These are phyloP conservation scores for Potorous gilbertii DNA, from an alignment of 2,797 vertebrate species.

Conservation along the genomic window DNA sequence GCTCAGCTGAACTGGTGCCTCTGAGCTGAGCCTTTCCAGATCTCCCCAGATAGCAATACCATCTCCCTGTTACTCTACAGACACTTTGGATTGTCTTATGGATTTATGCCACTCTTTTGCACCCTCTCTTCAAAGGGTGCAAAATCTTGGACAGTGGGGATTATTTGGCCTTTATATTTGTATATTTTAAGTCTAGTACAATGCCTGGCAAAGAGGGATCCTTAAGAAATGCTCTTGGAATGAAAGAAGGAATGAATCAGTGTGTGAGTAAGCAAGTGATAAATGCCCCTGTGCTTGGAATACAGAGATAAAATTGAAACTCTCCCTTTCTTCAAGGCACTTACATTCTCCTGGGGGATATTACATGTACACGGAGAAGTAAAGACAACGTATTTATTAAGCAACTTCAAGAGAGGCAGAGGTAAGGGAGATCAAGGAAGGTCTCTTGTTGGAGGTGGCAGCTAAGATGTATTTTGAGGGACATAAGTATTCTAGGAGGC, in stretches of 20 bases:
- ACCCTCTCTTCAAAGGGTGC: neutral
- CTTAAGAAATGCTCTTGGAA: neutral
- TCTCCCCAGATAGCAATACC: neutral
- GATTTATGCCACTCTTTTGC: neutral
- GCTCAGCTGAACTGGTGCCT: neutral
- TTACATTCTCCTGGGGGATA: neutral
- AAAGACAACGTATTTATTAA: neutral
- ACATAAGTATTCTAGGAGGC: neutral
- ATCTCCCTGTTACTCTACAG: neutral
- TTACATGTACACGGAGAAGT: neutral
- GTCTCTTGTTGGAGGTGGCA: neutral
- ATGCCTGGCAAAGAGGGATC: neutral
- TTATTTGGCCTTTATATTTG: neutral
- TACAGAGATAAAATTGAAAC: neutral
- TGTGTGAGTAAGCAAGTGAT: neutral
- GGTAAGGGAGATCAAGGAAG: neutral
- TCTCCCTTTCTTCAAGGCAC: neutral
- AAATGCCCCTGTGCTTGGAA: neutral
- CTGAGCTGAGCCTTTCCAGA: neutral
- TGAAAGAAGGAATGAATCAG: neutral
- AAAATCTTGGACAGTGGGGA: neutral
- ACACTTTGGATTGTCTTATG: neutral
- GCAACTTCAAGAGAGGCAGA: neutral
- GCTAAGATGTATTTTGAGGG: neutral
- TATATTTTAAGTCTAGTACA: neutral